A percentile compares a stretch with the other conserved stretches of the same genome.
Evolutionary conservation across 2,888 invertebrate genomes (phyloP).

Genomic region (Eulithis prunata): DNA sequence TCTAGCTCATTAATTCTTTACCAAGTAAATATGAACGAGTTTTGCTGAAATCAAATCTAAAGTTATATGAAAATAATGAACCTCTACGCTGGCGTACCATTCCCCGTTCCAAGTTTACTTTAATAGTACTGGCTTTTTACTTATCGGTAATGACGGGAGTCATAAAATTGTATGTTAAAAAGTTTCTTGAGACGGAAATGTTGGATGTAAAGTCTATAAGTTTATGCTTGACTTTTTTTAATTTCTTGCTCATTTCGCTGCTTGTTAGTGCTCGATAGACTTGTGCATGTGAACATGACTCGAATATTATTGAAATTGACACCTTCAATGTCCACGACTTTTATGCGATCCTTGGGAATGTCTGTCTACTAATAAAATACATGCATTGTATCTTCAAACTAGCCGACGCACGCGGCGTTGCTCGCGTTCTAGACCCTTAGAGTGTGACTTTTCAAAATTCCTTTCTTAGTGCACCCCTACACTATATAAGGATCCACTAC

Average conservation of each 20-base stretch:
- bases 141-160: conserved; percentile 26
- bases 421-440: too few species aligned
- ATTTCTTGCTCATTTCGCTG: not conserved
- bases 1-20: conserved; percentile 22
- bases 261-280: not conserved
- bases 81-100: conserved; percentile 12
- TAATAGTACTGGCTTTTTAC: conserved; percentile 22
- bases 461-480: too few species aligned
- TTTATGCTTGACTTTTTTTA: conserved; percentile 6
- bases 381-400: too few species aligned
- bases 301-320: too few species aligned
- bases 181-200: conserved; percentile 16
- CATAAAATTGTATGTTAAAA: conserved; percentile 18
- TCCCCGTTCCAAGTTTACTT: conserved; percentile 21
- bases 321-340: too few species aligned
- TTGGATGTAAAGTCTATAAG: not conserved
- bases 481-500: too few species aligned
- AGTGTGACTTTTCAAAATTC: too few species aligned
- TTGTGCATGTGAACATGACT: too few species aligned
- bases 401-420: too few species aligned
- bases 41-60: conserved; percentile 11
- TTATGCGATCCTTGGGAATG: too few species aligned
- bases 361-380: too few species aligned
- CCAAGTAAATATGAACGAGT: conserved; percentile 18
- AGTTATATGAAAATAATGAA: conserved; percentile 27